Evolutionary conservation across 2,113 vertebrate species (phyloP).

Genomic region (Crotalus helleri): DNA sequence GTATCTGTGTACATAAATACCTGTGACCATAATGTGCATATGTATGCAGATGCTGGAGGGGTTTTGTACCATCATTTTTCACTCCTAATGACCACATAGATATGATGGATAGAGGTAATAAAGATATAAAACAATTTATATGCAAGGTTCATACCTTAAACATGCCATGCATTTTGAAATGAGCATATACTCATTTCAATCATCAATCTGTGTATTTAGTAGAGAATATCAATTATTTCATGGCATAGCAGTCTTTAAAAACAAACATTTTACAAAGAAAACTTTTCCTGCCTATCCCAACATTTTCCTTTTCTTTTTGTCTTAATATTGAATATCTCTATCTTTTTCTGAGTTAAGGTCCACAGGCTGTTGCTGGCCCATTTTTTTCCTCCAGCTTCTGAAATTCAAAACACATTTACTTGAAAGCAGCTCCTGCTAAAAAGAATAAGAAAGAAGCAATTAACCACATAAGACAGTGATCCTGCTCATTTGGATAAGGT

Average conservation of each 20-base stretch:
- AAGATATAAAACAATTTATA: neutral
- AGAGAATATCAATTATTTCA: constrained; percentile 22
- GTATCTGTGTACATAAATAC: neutral
- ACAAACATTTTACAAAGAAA: neutral
- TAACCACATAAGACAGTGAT: neutral
- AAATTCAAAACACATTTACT: neutral
- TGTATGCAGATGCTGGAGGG: neutral
- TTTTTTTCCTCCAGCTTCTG: neutral
- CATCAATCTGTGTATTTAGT: constrained; percentile 22
- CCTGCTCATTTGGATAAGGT: neutral
- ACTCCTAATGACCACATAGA: neutral
- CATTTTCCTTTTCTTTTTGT: neutral
- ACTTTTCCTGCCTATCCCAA: neutral
- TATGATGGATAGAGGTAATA: neutral
- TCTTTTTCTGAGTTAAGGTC: neutral
- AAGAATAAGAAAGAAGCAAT: neutral
- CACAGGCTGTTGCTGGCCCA: neutral
- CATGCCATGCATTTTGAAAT: constrained; percentile 22
- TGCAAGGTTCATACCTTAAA: neutral
- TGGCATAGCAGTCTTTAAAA: constrained; percentile 14
- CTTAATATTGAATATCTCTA: neutral
- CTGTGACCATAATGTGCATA: neutral
- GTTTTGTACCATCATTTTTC: neutral
- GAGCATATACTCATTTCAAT: constrained; percentile 26
- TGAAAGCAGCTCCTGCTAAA: neutral